Evolutionary conservation across 2,797 vertebrate species (phyloP), one percentile per base, ranked within the genome.

Genomic region (Mus minutoides): DNA sequence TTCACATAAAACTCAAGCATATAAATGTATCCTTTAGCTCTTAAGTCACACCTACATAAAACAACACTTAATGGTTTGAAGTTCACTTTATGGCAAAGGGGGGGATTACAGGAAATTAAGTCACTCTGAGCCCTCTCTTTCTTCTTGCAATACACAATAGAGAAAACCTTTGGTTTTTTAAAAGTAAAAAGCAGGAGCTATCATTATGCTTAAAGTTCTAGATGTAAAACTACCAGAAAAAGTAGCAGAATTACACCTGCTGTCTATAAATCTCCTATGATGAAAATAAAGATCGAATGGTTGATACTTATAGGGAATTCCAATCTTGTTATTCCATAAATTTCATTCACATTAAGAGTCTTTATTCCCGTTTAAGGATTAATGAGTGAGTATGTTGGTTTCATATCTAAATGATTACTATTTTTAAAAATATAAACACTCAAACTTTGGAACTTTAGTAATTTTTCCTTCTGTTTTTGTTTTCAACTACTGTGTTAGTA

Each of bases 241-340:
- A 98, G 92, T 56, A 80, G 87, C 96, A 95, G 96, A 98, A 98
- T 98, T 98, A 96, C 97, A 98, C 24, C 95, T 97, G 79, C 93
- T 97, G 97, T 98, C 98, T 98, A 73, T 95, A 97, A 97, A 98
- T 98, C 98, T 97, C 97, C 98, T 97, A 97, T 98, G 97, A 62
- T 98, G 96, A 97, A 98, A 98, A 97, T 97, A 96, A 98, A 97
- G 93, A 97, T 95, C 97, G 94, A 92, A 97, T 97, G 92, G 83
- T 83, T 98, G 97, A 97, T 94, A 97, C 98, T 97, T 96, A 95
- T 93, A 97, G 97, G 98, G 67, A 98, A 98, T 97, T 92, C 97
- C 84, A 92, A 97, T 98, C 97, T 98, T 98, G 96, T 98, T 98
- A 96, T 43, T 94, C 92, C 97, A 97, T 98, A 98, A 98, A 98